Percentiles rank a stretch among this genome's conserved stretches.
phyloP scores from a whole-genome alignment of 2,888 invertebrate genomes.

The Chrysolina oricalcia region DNA sequence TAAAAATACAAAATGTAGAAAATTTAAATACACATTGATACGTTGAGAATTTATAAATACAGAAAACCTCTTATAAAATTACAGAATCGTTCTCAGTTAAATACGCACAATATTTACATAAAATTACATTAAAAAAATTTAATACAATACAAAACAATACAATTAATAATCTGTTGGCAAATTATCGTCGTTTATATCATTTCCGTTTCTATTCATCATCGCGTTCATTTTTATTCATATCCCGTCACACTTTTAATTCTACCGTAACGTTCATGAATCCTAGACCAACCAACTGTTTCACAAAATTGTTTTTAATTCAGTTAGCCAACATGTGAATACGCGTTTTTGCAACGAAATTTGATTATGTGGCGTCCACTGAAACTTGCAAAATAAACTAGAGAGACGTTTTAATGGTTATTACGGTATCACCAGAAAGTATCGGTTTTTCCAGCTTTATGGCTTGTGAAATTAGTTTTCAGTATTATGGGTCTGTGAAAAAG shows the following conservation, averaged over 20 bases:
- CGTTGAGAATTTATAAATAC: too few species aligned
- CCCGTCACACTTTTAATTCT: background rate
- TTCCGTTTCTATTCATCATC: background rate
- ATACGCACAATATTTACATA: too few species aligned
- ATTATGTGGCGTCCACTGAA: conserved; percentile 35
- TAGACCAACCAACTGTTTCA: conserved; percentile 27
- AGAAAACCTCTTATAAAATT: too few species aligned
- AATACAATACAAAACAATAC: too few species aligned
- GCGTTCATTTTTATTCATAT: conserved; percentile 13
- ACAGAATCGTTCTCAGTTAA: too few species aligned
- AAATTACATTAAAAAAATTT: too few species aligned
- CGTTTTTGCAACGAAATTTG: conserved; percentile 43
- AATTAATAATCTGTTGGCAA: background rate
- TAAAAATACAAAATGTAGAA: too few species aligned
- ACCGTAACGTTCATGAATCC: background rate
- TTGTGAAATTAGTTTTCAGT: conserved; percentile 1
- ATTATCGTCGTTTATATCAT: background rate
- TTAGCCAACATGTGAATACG: conserved; percentile 34
- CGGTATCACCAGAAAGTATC: conserved; percentile 34
- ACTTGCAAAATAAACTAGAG: conserved; percentile 34
- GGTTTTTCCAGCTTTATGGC: conserved; percentile 8
- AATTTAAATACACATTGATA: too few species aligned
- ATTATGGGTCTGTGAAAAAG: background rate
- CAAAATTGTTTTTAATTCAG: conserved; percentile 38
- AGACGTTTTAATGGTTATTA: conserved; percentile 33